phyloP scores from a whole-genome alignment of 2,888 invertebrate species.

The Rhogogaster chlorosoma region DNA sequence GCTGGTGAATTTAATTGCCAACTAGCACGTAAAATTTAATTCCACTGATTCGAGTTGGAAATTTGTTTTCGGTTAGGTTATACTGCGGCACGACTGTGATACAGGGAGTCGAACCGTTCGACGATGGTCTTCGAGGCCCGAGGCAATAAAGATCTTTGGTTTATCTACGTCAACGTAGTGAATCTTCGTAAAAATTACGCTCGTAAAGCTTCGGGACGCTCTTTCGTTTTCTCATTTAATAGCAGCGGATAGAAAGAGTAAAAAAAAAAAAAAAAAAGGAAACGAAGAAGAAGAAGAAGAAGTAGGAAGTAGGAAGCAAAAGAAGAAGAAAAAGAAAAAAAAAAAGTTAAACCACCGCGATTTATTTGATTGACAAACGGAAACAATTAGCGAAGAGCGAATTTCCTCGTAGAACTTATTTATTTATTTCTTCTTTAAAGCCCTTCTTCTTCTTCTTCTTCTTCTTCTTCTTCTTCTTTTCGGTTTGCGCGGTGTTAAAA shows the following conservation, averaged over 20 bases:
- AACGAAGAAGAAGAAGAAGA: background rate
- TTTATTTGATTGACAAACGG: slow-evolving; percentile 23
- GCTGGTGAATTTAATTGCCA: slow-evolving; percentile 16
- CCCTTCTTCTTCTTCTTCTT: background rate
- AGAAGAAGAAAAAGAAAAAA: background rate
- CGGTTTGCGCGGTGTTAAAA: background rate
- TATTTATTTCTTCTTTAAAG: background rate
- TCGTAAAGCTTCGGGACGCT: slow-evolving; percentile 21
- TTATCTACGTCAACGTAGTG: slow-evolving; percentile 33
- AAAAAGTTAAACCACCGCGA: background rate
- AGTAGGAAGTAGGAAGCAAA: background rate
- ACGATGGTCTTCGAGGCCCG: background rate
- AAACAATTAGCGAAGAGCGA: background rate
- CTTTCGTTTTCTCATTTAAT: slow-evolving; percentile 28
- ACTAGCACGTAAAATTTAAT: slow-evolving; percentile 30
- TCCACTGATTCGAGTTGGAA: slow-evolving; percentile 7
- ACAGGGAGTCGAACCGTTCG: background rate
- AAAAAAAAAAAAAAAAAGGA: background rate
- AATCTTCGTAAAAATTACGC: slow-evolving; percentile 37
- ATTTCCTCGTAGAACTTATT: background rate
- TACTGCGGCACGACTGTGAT: background rate
- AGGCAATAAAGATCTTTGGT: slow-evolving; percentile 44
- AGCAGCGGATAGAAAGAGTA: background rate
- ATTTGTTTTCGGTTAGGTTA: slow-evolving; percentile 13
- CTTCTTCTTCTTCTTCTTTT: background rate